Evolutionary conservation across 2,888 invertebrate species (phyloP).

Genomic region (Eristalis arbustorum): DNA sequence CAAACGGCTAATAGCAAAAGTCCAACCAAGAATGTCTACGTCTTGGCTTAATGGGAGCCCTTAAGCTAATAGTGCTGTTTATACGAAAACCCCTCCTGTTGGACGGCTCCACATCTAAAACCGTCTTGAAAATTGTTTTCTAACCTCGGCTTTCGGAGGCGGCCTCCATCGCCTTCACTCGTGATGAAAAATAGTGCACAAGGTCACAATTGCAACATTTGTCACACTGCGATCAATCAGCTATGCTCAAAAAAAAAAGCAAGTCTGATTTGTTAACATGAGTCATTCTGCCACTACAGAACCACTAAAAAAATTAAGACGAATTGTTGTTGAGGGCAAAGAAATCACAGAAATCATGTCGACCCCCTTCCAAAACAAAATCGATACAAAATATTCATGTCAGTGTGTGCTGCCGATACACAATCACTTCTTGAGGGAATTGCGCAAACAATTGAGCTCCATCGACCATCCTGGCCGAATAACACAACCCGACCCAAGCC

Average conservation of each 20-base stretch:
- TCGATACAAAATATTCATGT: conserved; percentile 13
- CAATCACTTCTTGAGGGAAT: conserved; percentile 17
- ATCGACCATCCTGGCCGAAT: conserved; percentile 4
- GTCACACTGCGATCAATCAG: not conserved
- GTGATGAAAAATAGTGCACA: too few relatives aligned
- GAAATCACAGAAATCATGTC: conserved; percentile 14
- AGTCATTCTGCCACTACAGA: not conserved
- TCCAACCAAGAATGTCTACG: too few relatives aligned
- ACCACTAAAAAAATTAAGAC: not conserved
- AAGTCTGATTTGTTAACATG: not conserved
- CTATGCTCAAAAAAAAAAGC: not conserved
- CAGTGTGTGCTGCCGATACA: conserved; percentile 30
- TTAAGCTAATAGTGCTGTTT: too few relatives aligned
- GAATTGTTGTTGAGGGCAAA: not conserved
- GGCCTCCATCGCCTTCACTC: too few relatives aligned
- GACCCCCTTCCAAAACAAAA: conserved; percentile 7
- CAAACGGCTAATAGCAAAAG: too few relatives aligned
- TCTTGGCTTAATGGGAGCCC: too few relatives aligned
- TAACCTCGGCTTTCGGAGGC: too few relatives aligned
- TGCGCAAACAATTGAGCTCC: conserved; percentile 15
- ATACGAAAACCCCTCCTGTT: too few relatives aligned
- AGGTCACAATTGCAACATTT: not conserved
- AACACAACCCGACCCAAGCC: conserved; percentile 32
- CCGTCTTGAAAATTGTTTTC: too few relatives aligned
- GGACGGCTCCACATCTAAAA: too few relatives aligned